Conservation (phyloP, 2,888 invertebrate species). For the Trissoscelio sp. region DNA sequence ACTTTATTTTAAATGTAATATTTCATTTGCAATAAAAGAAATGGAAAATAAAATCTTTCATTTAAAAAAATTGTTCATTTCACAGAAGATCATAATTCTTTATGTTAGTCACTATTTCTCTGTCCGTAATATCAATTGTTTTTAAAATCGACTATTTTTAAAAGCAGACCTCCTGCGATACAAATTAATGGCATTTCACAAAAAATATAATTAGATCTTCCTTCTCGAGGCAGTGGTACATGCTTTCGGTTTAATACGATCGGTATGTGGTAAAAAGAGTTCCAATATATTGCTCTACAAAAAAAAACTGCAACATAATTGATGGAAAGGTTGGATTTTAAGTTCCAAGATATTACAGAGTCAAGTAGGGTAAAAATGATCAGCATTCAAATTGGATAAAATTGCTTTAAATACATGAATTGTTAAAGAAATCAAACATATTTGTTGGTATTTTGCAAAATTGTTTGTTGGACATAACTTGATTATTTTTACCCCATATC, state of each 20-base stretch:
- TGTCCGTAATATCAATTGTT: conserved; percentile 28
- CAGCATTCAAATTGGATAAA: too few species aligned
- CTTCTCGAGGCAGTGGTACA: conserved; percentile 14
- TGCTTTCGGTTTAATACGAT: conserved; percentile 37
- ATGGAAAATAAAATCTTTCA: too few species aligned
- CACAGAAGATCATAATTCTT: not conserved
- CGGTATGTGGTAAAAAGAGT: conserved; percentile 35
- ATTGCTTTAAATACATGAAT: too few species aligned
- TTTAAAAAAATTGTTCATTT: too few species aligned
- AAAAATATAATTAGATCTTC: conserved; percentile 63
- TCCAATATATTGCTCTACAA: conserved; percentile 32
- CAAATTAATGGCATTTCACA: conserved; percentile 57
- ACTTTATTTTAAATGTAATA: too few species aligned
- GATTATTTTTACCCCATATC: too few species aligned
- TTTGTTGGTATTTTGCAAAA: too few species aligned
- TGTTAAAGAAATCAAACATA: too few species aligned
- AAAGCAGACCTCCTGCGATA: conserved; percentile 45
- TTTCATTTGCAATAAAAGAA: too few species aligned
- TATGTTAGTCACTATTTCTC: conserved; percentile 12
- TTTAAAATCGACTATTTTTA: conserved; percentile 42
- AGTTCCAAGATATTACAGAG: conserved; percentile 22
- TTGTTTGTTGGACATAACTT: too few species aligned
- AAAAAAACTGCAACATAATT: conserved; percentile 34
- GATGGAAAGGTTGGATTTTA: conserved; percentile 24
- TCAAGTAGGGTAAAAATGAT: too few species aligned